Evolutionary conservation across 23 tunicate species (phyloP).

Genomic region (Botrylloides violaceus): DNA sequence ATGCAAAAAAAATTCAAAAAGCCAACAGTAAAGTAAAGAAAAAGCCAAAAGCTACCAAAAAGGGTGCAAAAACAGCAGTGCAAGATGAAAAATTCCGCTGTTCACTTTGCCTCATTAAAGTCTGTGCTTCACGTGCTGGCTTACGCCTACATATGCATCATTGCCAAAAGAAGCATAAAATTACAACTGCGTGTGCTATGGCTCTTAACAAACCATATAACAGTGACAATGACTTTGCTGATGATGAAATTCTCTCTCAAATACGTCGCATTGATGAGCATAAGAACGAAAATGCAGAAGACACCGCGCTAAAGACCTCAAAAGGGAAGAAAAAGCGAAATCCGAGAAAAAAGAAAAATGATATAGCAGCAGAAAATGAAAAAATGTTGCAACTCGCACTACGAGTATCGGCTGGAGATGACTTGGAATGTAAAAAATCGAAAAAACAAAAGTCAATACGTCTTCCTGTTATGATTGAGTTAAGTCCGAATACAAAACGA

Average conservation of each 20-base stretch:
- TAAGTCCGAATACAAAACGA: conserved; percentile 9
- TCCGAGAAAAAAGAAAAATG: background rate
- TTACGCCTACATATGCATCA: background rate
- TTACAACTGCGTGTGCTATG: conserved; percentile 14
- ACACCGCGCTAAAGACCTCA: background rate
- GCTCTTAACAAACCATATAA: conserved; percentile 5
- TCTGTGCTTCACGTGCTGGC: background rate
- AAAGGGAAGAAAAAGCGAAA: background rate
- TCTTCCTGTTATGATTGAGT: conserved; percentile 7
- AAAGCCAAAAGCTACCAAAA: background rate
- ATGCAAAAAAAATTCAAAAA: no score
- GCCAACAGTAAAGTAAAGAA: no score
- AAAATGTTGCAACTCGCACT: conserved; percentile 12
- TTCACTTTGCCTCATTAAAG: background rate
- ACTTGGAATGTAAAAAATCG: background rate
- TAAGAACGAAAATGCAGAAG: background rate
- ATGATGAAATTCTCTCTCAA: background rate
- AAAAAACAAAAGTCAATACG: background rate
- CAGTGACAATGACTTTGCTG: background rate
- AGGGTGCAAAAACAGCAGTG: background rate
- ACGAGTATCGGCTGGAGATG: conserved; percentile 3
- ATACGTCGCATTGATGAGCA: background rate
- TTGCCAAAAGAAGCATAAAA: conserved; percentile 21
- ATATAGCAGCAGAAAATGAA: background rate
- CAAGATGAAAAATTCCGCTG: background rate